Base-by-base conservation (phyloP, 1,140 invertebrate species). In the Venustaconcha ellipsiformis region DNA sequence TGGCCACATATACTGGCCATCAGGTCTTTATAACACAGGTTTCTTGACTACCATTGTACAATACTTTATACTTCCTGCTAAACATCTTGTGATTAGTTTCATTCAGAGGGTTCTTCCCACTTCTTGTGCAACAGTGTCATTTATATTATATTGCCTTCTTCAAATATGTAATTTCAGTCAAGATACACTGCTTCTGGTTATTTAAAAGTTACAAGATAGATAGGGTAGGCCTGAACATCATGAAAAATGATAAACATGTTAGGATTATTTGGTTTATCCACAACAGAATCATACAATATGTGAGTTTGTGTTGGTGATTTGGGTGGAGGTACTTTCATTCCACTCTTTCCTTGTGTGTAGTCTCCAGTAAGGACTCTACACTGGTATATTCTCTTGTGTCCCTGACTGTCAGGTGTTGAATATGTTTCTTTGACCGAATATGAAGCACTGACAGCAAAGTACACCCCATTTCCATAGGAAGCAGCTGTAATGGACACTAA, bases 221-320 rank as follows among this genome's bases (percentile, higher is more conserved):
- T 76, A n/a, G 84, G 84, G 63, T 86, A 86, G 26, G 79, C 80
- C 67, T 84, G 83, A 6, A 74, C 64, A 64, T 86, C 84, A 71
- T 76, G 62, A 70, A 86, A 86, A 23, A 86, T 82, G 30, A 86
- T 70, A 62, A 72, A 86, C 57, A 86, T 82, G 15, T 4, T 15
- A 15, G 83, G 80, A 18, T 67, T 72, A 14, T 60, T 12, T 14
- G 65, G 2, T 62, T 78, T 74, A 48, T 83, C 74, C n/a, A 74
- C 78, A 1, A 81, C 77, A 18, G 83, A 86, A 57, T 86, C 78
- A 76, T 81, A 86, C 6, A 73, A n/a, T 23, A n/a, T 62, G 5
- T 8, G 59, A 15, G 18, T 15, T 55, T 67, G 23, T 23, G 58
- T 66, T 18, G 26, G 6, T 14, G 67, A 23, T 67, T 80, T 80